A percentile compares a stretch with the other conserved stretches of the same genome.
Conservation (phyloP, 1,140 invertebrate species). For the Dendrolimus punctatus region DNA sequence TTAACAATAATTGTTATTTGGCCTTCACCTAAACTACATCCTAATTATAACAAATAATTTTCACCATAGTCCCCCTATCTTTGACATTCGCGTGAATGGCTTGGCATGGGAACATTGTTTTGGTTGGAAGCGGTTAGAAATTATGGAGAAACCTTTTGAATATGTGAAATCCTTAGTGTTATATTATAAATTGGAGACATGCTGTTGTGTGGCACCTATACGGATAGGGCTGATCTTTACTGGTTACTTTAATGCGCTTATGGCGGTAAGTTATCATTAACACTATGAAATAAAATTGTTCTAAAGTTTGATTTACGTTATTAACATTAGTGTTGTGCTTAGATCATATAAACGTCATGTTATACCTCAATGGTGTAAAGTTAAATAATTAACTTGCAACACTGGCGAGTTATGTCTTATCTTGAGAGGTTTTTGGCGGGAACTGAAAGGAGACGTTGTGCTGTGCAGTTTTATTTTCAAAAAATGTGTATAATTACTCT, state of each 20-base stretch:
- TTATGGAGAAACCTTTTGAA: conserved; percentile 32
- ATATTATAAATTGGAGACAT: conserved; percentile 37
- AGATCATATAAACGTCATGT: too few relatives aligned
- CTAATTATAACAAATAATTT: conserved; percentile 40
- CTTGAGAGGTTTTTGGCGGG: too few relatives aligned
- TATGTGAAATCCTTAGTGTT: conserved; percentile 28
- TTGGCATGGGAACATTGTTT: conserved; percentile 1
- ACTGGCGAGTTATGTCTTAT: too few relatives aligned
- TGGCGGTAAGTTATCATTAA: conserved; percentile 29
- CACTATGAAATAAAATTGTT: too few relatives aligned
- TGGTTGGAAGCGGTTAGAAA: conserved; percentile 5
- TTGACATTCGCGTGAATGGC: conserved; percentile 6
- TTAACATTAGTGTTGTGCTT: too few relatives aligned
- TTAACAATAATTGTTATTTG: conserved; percentile 7
- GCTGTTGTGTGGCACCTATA: conserved; percentile 38
- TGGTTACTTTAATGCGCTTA: conserved; percentile 41
- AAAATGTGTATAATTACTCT: too few relatives aligned
- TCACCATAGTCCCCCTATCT: background rate
- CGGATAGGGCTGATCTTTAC: conserved; percentile 29
- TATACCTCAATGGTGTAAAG: too few relatives aligned
- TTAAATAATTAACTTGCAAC: too few relatives aligned
- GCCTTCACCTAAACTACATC: conserved; percentile 40
- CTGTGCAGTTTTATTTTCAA: too few relatives aligned
- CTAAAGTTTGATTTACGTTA: too few relatives aligned
- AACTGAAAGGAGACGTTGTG: too few relatives aligned